Percentiles rank a stretch among this genome's conserved stretches.
Evolutionary conservation across 1,140 invertebrate genomes (phyloP).

Genomic region (Hycleus cichorii): DNA sequence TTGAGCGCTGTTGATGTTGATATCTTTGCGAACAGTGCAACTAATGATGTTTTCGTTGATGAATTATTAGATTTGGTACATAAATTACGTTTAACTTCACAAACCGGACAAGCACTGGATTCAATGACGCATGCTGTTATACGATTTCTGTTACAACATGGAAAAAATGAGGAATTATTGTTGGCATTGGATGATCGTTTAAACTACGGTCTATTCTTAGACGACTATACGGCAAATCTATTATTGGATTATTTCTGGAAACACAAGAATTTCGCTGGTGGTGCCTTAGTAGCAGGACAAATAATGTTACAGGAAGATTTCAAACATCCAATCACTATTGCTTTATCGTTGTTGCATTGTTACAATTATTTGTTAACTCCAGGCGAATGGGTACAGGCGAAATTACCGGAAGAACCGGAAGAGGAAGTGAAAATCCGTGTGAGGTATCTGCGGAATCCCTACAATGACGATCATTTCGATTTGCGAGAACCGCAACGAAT

Average conservation of each 20-base stretch:
- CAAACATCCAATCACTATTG: slow-evolving; percentile 59
- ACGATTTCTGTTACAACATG: slow-evolving; percentile 54
- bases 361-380: slow-evolving; percentile 63
- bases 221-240: slow-evolving; percentile 69
- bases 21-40: slow-evolving; percentile 59
- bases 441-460: slow-evolving; percentile 69
- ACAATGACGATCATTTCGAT: slow-evolving; percentile 84
- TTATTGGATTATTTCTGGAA: slow-evolving; percentile 76
- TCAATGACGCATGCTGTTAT: slow-evolving; percentile 79
- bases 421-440: slow-evolving; percentile 74
- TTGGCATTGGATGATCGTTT: slow-evolving; percentile 70
- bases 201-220: slow-evolving; percentile 85
- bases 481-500: slow-evolving; percentile 57
- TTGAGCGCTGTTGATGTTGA: slow-evolving; percentile 66
- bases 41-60: slow-evolving; percentile 46
- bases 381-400: slow-evolving; percentile 45
- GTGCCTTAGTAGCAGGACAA: slow-evolving; percentile 66
- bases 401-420: slow-evolving; percentile 40
- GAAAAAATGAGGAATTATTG: slow-evolving; percentile 55
- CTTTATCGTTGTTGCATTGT: slow-evolving; percentile 67
- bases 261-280: slow-evolving; percentile 58
- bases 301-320: slow-evolving; percentile 88
- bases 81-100: slow-evolving; percentile 60
- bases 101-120: slow-evolving; percentile 59
- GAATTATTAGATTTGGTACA: slow-evolving; percentile 62